Percentiles rank a stretch among this genome's conserved stretches.
Conservation (phyloP, 2,113 vertebrate genomes). For the Barnardius zonarius region DNA sequence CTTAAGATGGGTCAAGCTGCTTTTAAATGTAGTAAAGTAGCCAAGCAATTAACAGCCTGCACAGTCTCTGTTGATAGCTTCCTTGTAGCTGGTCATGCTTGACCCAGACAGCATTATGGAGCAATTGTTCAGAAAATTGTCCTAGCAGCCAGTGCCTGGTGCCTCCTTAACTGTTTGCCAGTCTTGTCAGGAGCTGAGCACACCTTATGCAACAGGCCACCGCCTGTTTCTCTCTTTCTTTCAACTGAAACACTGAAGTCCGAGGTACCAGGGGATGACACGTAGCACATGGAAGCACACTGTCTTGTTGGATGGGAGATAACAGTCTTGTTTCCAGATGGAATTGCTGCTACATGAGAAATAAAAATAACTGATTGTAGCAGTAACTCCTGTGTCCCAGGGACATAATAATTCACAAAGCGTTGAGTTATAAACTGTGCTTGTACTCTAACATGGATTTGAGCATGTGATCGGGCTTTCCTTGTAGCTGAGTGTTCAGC, state of each 20-base stretch:
- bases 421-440: slow-evolving; percentile 35
- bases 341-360: neutral
- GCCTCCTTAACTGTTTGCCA: neutral
- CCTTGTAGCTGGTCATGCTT: neutral
- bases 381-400: neutral
- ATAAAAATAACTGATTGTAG: slow-evolving; percentile 30
- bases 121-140: neutral
- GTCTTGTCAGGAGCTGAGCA: neutral
- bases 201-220: neutral
- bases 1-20: neutral
- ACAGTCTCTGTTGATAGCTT: neutral
- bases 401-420: slow-evolving; percentile 30
- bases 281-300: neutral
- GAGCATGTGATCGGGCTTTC: slow-evolving; percentile 61
- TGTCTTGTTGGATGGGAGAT: neutral
- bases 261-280: neutral
- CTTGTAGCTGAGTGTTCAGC: neutral
- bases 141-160: neutral
- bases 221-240: neutral
- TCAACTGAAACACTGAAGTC: neutral
- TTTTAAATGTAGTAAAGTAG: neutral
- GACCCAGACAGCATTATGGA: neutral
- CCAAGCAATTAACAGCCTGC: neutral
- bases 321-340: neutral
- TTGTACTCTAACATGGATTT: slow-evolving; percentile 60